These are phyloP conservation scores for Grammomys surdaster DNA, from an alignment of 2,113 vertebrate genomes.

Conservation along the genomic window DNA sequence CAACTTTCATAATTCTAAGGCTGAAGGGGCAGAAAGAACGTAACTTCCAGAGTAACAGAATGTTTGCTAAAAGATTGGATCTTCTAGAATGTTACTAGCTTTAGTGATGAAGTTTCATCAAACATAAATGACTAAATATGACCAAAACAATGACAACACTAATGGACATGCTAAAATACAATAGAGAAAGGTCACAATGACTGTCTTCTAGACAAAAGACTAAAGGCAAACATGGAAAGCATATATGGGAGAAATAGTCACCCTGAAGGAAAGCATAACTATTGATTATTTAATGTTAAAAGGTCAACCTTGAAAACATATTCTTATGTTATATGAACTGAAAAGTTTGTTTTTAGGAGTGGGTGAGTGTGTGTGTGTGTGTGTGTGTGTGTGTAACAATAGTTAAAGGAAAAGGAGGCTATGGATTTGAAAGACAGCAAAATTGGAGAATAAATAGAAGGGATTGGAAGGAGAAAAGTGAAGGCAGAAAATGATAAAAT, in stretches of 20 bases:
- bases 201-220: background rate
- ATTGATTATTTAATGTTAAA: background rate
- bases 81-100: background rate
- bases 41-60: background rate
- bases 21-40: background rate
- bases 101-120: background rate
- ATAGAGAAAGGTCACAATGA: background rate
- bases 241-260: background rate
- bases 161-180: background rate
- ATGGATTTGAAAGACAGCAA: background rate
- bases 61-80: background rate
- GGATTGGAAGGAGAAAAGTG: background rate
- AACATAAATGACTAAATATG: background rate
- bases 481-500: background rate
- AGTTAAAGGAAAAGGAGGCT: background rate
- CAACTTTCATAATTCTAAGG: background rate
- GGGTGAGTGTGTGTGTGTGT: background rate
- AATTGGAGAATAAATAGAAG: background rate
- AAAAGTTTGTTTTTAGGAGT: background rate
- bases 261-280: background rate
- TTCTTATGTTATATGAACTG: background rate
- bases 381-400: background rate
- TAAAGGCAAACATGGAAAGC: background rate
- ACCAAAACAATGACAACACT: background rate
- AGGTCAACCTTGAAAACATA: background rate